Evolutionary conservation across 2,113 vertebrate species (phyloP), one percentile per base, ranked within the genome.

Genomic region (Hyperopisus bebe): DNA sequence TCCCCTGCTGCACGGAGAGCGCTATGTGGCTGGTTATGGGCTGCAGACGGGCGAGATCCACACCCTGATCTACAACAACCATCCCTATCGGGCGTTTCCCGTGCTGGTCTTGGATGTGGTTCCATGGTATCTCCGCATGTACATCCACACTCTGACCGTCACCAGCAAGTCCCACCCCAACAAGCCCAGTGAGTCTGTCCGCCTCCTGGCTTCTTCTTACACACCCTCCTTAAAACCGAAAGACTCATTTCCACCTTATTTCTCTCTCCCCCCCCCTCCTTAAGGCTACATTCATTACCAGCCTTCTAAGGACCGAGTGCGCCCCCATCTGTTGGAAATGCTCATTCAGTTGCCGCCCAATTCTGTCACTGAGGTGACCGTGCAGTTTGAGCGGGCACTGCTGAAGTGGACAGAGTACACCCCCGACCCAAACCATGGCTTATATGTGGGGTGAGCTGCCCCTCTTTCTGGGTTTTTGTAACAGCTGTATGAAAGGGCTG

Each of bases 351-450:
- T 99, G 92, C 98, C 98, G 1, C 97, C 98, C 89, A 97, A 96
- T 93, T 99, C 98, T 0, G 93, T 97, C 93, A 99, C 98, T 0
- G 98, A 99, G 94, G 97, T 99, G 88, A 98, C 97, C 0, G 97
- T 99, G 91, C 96, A 99, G 95, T 99, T 99, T 93, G 98, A 99
- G 94, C 96, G 98, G 86, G 98, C 98, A 0, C 95, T 99, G 90
- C 90, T 99, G 86, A 99, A 98, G 93, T 99, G 98, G 98, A 99
- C 98, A 0, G 98, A 99, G 92, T 99, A 99, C 93, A 96, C 98
- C 0, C 98, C 98, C 0, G 98, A 99, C 92, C 97, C 98, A n/a
- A 99, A 99, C 92, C 98, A 99, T 0, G 98, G 98, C 90, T 99
- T 99, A 94, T 99, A 99, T 0, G 96, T 99, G 0, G 95, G 98